These are phyloP conservation scores for Enteromius fasciolatus DNA, from an alignment of 2,797 vertebrate species.

Conservation along the genomic window DNA sequence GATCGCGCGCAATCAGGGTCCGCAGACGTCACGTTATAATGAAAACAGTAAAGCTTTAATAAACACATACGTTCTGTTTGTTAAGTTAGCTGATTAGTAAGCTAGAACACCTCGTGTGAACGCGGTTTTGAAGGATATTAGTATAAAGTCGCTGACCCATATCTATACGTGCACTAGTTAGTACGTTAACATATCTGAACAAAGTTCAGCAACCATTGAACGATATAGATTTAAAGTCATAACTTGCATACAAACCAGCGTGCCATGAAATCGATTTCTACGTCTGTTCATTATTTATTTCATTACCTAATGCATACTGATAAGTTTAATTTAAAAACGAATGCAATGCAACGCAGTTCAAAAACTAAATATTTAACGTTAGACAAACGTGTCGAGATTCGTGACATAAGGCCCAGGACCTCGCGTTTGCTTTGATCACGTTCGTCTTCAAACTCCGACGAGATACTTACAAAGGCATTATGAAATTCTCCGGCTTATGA, in stretches of 20 bases:
- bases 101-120: background rate
- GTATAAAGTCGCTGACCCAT: background rate
- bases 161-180: background rate
- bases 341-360: background rate
- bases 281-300: background rate
- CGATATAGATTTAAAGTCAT: background rate
- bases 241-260: background rate
- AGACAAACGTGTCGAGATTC: constrained; percentile 1
- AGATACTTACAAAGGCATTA: constrained; percentile 71
- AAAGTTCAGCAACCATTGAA: background rate
- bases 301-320: background rate
- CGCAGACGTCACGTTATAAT: background rate
- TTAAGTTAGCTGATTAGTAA: background rate
- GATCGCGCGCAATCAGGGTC: background rate
- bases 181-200: background rate
- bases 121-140: background rate
- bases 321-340: background rate
- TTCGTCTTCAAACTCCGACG: background rate
- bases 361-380: background rate
- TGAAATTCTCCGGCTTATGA: constrained; percentile 42
- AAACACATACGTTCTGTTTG: background rate
- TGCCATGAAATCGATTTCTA: background rate
- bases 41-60: background rate
- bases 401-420: constrained; percentile 31
- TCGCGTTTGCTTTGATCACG: background rate